Evolutionary conservation across 2,888 invertebrate genomes (phyloP), one percentile per base, ranked within the genome.

Genomic region (Hymenopus coronatus): DNA sequence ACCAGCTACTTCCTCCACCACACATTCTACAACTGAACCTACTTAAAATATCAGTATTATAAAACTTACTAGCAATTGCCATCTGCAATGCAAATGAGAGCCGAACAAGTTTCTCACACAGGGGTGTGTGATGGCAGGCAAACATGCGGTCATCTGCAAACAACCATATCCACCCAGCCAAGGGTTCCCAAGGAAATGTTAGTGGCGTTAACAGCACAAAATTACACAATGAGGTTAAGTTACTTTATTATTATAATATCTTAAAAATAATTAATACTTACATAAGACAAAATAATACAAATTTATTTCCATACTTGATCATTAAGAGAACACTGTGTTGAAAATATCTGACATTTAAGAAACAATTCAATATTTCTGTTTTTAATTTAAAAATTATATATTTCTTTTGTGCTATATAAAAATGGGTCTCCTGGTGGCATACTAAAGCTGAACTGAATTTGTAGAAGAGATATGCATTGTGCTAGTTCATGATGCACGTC

Each of bases 61-160:
- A 15, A 33, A 82, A 95, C 96, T 96, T 95, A 96, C 96, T 95
- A 94, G 94, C 94, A 90, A 96, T 94, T 93, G 96, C 95, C 93
- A 95, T 95, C 92, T 95, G 95, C 90, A 97, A 95, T 93, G 96
- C 95, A 91, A 94, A 94, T 90, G 95, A 94, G 92, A 97, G 95
- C 91, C 95, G 94, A 15, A 95, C 94, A 91, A 96, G 94, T 91
- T 95, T 94, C 91, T 93, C 94, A 92, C 96, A 95, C 92, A 97
- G 94, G 91, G 94, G 94, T 90, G 93, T 93, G 93, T 96, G 96
- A 93, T 95, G 95, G 89, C 94, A 94, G 93, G 94, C 94, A 94
- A 96, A 95, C 93, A 96, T 94, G 92, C 94, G 92, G 90, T 94
- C 93, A 93, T 95, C 95, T 95, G 94, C 88, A 94, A 93, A 91